Conservation (phyloP, 2,888 invertebrate genomes). For the Patella pellucida region DNA sequence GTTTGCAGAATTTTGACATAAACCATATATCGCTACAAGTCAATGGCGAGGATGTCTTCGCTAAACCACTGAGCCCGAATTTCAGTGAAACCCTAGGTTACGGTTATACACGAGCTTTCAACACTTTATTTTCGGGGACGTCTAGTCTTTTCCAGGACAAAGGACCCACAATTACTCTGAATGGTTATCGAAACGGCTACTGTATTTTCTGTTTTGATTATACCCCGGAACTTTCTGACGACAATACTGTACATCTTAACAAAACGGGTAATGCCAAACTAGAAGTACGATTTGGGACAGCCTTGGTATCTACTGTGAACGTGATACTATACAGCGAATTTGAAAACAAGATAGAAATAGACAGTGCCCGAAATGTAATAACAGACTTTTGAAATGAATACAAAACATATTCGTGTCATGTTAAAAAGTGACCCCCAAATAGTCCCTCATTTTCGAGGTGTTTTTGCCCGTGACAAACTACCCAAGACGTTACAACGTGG, state of each 20-base stretch:
- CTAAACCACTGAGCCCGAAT: not conserved
- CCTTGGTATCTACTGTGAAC: not conserved
- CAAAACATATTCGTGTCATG: not conserved
- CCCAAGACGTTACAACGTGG: not conserved
- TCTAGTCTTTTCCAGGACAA: not conserved
- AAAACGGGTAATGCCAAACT: not conserved
- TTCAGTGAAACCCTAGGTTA: not conserved
- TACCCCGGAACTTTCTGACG: not conserved
- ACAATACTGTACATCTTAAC: not conserved
- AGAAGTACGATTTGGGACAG: not conserved
- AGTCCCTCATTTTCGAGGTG: not conserved
- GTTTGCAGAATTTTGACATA: not conserved
- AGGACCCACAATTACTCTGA: not conserved
- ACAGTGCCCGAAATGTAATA: not conserved
- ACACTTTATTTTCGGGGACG: not conserved
- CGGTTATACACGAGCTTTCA: not conserved
- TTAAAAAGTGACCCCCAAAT: not conserved
- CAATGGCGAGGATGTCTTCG: not conserved
- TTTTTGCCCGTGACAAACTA: not conserved
- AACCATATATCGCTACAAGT: not conserved
- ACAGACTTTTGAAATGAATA: slow-evolving; percentile 3
- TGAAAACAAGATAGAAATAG: not conserved
- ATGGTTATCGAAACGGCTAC: not conserved
- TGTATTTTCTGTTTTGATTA: not conserved
- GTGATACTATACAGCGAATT: not conserved